phyloP scores from a whole-genome alignment of 2,888 invertebrate species.

The Agriopis aurantiaria region DNA sequence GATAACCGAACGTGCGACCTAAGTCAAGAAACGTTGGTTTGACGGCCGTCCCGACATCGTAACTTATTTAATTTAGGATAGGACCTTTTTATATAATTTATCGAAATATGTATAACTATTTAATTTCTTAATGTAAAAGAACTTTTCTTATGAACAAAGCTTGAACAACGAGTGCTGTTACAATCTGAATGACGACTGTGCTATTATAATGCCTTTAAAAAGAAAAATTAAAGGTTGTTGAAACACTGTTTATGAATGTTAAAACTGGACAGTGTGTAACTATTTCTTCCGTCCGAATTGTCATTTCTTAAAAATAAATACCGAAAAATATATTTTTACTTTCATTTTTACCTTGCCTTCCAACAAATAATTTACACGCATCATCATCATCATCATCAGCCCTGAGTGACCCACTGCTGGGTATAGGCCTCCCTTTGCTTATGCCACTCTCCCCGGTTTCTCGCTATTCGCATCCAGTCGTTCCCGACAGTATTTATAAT shows the following conservation, averaged over 20 bases:
- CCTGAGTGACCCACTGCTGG: too few species aligned
- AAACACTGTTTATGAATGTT: constrained; percentile 60
- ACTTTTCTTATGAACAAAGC: constrained; percentile 64
- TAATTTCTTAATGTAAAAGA: constrained; percentile 76
- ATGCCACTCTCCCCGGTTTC: too few species aligned
- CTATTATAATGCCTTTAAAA: constrained; percentile 72
- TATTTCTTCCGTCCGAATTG: constrained; percentile 73
- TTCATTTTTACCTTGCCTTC: constrained; percentile 32
- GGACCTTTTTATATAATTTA: constrained; percentile 82
- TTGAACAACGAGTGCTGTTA: constrained; percentile 60
- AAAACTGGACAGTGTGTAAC: constrained; percentile 49
- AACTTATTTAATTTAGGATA: constrained; percentile 84
- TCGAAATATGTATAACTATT: constrained; percentile 77
- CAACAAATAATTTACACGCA: neutral
- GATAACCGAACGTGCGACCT: constrained; percentile 86
- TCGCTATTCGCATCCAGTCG: too few species aligned
- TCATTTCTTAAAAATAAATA: constrained; percentile 72
- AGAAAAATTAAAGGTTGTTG: constrained; percentile 58
- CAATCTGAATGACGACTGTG: constrained; percentile 50
- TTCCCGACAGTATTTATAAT: too few species aligned
- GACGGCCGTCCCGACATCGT: constrained; percentile 86
- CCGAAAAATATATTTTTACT: constrained; percentile 34
- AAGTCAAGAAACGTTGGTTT: constrained; percentile 85
- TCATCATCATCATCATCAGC: too few species aligned
- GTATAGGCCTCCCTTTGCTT: too few species aligned